Conservation (phyloP, 2,797 vertebrate genomes). For the Tiaroga cobitis region DNA sequence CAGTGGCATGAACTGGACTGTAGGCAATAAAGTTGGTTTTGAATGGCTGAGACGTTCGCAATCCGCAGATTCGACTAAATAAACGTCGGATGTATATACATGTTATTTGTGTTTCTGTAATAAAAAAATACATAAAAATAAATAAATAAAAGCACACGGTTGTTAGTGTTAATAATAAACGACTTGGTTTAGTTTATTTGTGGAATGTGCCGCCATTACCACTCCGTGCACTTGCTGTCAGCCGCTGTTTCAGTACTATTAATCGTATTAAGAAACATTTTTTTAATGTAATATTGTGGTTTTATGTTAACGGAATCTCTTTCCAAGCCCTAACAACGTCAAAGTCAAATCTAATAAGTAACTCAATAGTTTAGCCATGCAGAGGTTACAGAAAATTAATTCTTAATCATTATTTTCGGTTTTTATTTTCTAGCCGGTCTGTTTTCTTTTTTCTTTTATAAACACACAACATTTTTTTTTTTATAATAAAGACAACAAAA, state of each 20-base stretch:
- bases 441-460: background rate
- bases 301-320: background rate
- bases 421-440: background rate
- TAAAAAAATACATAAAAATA: background rate
- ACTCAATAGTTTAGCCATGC: background rate
- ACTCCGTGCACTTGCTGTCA: background rate
- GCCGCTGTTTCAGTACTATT: background rate
- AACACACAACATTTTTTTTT: too few relatives aligned
- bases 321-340: background rate
- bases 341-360: too few relatives aligned
- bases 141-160: background rate
- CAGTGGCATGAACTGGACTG: background rate
- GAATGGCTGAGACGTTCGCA: background rate
- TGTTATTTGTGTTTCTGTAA: background rate
- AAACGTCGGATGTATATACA: background rate
- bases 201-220: background rate
- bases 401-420: background rate
- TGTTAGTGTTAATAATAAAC: background rate
- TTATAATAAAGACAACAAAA: background rate
- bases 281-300: background rate
- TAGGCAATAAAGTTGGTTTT: constrained; percentile 76
- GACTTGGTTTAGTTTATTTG: background rate
- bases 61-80: constrained; percentile 20
- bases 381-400: background rate
- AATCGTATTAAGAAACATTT: background rate